Percentiles rank a stretch among this genome's conserved stretches.
phyloP scores from a whole-genome alignment of 2,113 vertebrate genomes.

The Lethenteron camtschaticum region DNA sequence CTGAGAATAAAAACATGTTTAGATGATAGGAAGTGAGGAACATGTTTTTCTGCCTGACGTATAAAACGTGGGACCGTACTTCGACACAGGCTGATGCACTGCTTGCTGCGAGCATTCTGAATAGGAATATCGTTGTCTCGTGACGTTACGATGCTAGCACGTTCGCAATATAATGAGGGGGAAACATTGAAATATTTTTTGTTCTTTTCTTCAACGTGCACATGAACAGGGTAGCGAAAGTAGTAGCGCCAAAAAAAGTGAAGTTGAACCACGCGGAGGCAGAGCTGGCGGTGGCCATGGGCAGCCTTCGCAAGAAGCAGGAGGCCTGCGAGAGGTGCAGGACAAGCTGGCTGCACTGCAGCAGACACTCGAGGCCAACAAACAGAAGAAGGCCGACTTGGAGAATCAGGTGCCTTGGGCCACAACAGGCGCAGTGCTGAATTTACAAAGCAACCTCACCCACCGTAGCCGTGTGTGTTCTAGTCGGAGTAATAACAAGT shows the following conservation, averaged over 20 bases:
- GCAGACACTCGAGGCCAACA: constrained; percentile 36
- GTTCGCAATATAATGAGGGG: not conserved
- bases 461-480: too few species aligned
- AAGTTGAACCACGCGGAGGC: constrained; percentile 41
- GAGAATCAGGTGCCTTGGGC: constrained; percentile 38
- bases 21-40: too few species aligned
- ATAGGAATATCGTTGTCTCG: too few species aligned
- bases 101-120: too few species aligned
- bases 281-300: constrained; percentile 37
- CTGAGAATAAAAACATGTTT: too few species aligned
- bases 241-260: constrained; percentile 51
- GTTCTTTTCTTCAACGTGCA: constrained; percentile 3
- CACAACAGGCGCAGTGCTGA: too few species aligned
- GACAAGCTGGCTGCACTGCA: constrained; percentile 40
- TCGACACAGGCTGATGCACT: too few species aligned
- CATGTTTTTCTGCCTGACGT: too few species aligned
- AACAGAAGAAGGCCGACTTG: constrained; percentile 46
- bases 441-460: too few species aligned
- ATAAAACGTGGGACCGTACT: too few species aligned
- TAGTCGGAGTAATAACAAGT: too few species aligned
- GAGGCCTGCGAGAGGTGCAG: constrained; percentile 43
- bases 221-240: constrained; percentile 36
- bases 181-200: constrained; percentile 9
- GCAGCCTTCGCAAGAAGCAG: constrained; percentile 41
- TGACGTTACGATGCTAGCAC: too few species aligned